A percentile compares a stretch with the other conserved stretches of the same genome.
These are phyloP conservation scores for Scolopax mira DNA, from an alignment of 2,113 vertebrate species.

Conservation along the genomic window DNA sequence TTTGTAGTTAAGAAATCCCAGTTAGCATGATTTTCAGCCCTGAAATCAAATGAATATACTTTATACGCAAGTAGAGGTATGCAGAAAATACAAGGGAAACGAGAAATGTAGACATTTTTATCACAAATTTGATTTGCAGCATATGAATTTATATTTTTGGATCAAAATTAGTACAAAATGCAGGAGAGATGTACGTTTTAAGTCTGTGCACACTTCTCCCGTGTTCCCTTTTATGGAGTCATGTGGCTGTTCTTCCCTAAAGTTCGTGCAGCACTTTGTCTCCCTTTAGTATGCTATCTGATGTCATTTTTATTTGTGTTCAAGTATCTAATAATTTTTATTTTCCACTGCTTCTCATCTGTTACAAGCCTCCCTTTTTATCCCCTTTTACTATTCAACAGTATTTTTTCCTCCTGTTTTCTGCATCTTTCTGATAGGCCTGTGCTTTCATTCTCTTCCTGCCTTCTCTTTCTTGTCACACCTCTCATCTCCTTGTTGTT, in stretches of 20 bases:
- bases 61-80: background rate
- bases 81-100: background rate
- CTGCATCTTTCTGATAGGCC: background rate
- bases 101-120: background rate
- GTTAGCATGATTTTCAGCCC: background rate
- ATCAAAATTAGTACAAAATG: background rate
- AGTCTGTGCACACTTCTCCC: background rate
- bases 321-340: background rate
- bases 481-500: background rate
- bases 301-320: background rate
- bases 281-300: background rate
- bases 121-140: background rate
- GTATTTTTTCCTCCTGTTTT: background rate
- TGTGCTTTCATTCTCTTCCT: background rate
- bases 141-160: background rate
- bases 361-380: background rate
- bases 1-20: background rate
- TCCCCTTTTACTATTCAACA: background rate
- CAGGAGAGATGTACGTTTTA: background rate
- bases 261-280: background rate
- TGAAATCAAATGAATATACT: background rate
- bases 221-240: background rate
- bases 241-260: background rate
- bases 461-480: background rate
- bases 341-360: background rate